A percentile compares a stretch with the other conserved stretches of the same genome.
Evolutionary conservation across 1,140 invertebrate genomes (phyloP).

Genomic region (Macrobrachium rosenbergii): DNA sequence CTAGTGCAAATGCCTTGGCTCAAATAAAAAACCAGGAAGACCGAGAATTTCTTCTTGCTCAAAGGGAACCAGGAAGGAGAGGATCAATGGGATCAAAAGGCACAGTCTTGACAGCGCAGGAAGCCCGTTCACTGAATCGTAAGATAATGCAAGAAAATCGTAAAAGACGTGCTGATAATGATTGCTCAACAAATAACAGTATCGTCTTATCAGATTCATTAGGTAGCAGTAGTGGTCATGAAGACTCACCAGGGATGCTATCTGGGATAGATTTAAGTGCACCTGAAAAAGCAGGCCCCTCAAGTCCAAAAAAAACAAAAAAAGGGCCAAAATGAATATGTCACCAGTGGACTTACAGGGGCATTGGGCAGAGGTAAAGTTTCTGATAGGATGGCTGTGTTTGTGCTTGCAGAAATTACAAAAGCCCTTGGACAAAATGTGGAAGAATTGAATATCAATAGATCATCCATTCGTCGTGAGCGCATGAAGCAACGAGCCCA

Average conservation of each 20-base stretch:
- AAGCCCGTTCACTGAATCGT: neutral
- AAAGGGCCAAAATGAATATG: neutral
- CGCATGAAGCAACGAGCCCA: neutral
- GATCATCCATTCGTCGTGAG: neutral
- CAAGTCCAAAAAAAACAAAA: neutral
- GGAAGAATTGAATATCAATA: conserved; percentile 2
- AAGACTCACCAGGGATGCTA: no score
- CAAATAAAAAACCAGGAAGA: neutral
- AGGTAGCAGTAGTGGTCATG: no score
- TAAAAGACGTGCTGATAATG: no score
- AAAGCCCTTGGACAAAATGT: neutral
- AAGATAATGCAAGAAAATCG: neutral
- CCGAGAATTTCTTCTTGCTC: neutral
- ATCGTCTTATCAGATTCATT: neutral
- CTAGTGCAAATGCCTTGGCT: no score
- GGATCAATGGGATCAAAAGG: neutral
- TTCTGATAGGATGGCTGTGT: conserved; percentile 7
- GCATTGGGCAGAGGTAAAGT: neutral
- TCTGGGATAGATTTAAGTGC: no score
- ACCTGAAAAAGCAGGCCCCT: neutral
- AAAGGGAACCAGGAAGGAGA: neutral
- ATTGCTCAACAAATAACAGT: neutral
- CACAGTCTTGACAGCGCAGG: neutral
- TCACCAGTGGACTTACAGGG: no score
- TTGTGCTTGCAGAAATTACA: neutral